Base-by-base conservation (phyloP, 23 tunicate species). In the Pegea sp. region DNA sequence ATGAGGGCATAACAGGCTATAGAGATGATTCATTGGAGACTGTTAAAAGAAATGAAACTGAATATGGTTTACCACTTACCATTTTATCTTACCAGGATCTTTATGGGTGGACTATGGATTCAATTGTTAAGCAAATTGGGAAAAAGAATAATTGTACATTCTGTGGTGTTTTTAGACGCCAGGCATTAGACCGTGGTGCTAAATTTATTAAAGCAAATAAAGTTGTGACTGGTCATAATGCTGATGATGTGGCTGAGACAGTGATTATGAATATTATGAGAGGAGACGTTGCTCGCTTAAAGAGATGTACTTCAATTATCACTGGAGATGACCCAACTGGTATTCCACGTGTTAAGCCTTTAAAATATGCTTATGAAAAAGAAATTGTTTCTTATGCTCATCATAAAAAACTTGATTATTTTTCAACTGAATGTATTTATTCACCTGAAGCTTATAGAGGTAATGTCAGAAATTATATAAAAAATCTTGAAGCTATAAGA, bases 51-150 rank as follows among this genome's bases (percentile, higher is more conserved):
- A 77, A 89, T 53, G 70, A 77, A 50, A 64, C 66, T 26, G 70
- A 76, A 24, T 89, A 89, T 50, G 74, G 64, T 34, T 56, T 89
- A 24, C 90, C 88, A 24, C 57, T 89, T 22, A 67, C 48, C 34
- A 66, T 89, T 60, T 53, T 89, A 11, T 89, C 98, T 6, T 89
- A 89, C 48, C 59, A 89, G 51, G 81, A 71, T 26, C 59, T 89
- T 49, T 89, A 89, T 55, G 89, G 89, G 26, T 89, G 98, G 98
- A 61, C 98, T 5, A 89, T 89, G 98, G 98, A 89, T 46, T 71
- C 74, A 0, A 89, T 89, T 25, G 98, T 89, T 13, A 62, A 66
- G 63, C 77, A 76, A 61, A 71, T 77, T 43, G 98, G 98, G 1
- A 50, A 63, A 26, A 89, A 89, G 57, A 76, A 77, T 46, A 89